Base-by-base conservation (phyloP, 2,113 vertebrate genomes). In the Acanthochromis polyacanthus region DNA sequence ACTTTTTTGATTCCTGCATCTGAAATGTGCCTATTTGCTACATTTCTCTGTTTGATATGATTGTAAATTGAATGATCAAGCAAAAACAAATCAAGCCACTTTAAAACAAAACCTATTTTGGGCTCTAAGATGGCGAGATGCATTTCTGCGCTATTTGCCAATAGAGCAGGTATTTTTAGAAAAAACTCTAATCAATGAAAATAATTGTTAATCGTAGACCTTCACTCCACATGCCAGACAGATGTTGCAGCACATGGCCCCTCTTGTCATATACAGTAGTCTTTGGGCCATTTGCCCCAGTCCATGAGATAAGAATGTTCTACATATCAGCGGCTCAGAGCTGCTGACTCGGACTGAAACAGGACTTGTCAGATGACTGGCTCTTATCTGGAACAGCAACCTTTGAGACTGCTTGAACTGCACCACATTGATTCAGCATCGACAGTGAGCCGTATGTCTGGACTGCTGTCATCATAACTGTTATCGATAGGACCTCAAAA, bases 351-450 rank as follows among this genome's bases (percentile, higher is more conserved):
- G 40, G 65, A 78, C 10, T n/a, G 46, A 81, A 84, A 71, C 55
- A 53, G 83, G 11, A 59, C 51, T 64, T 51, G 75, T 84, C 52
- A 84, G 64, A 89, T 50, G 36, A 78, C 61, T 36, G 20, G 53
- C 43, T 20, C 86, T 90, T 91, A 93, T 93, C 92, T 81, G 50
- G 55, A 48, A 81, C 60, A 75, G 58, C 72, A 88, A 93, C 93
- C 93, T 93, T 93, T 93, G 93, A 92, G 83, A 91, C 89, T 38
- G 64, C 68, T 73, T 81, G 65, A 61, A 45, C 60, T 60, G 81
- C 82, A 80, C 50, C 70, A 70, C 30, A 36, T 79, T 51, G 86
- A 88, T 85, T 77, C 78, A 62, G 65, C 78, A 70, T 81, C 62
- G 53, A 69, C 50, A 25, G 25, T 10, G 58, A 77, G 59, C 36